Base-by-base conservation (phyloP, 2,888 invertebrate genomes). In the Steinernema carpocapsae region DNA sequence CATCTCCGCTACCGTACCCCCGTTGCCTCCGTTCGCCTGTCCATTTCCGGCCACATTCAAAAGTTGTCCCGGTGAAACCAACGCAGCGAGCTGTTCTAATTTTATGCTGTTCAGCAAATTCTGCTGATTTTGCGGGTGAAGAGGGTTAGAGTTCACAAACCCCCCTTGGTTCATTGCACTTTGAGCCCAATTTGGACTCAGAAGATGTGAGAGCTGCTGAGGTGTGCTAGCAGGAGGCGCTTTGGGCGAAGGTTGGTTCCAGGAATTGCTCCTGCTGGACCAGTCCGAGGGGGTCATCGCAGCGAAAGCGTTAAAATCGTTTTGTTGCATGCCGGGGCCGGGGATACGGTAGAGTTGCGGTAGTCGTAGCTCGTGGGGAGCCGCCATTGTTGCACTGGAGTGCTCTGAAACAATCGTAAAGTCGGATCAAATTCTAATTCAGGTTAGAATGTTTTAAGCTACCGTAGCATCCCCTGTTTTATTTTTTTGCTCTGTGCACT, bases 291-390 rank as follows among this genome's bases (percentile, higher is more conserved):
- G 4, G 48, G 4, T 24, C 2, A 64, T 22, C 7, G 32, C 64
- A 17, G 64, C 32, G 64, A 64, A 64, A 37, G 22, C 6, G 6
- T 22, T 24, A 6, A 64, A 29, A 17, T 64, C 64, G 29, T 22
- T 26, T 64, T 29, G 56, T 22, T 56, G 64, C 37, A 37, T 37
- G 37, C 37, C 10, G 10, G 37, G 17, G 64, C 37, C 3, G 64
- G 64, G 29, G 64, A 64, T 64, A 64, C 64, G 64, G 64, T 64
- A 17, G 64, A 32, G 1, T 26, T 22, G 29, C 64, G 64, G 32
- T 64, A 64, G 64, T 64, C 64, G 64, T 64, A 64, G 64, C 64
- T 64, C 29, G 32, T 7, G 7, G 64, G 64, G 17, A 64, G 64
- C 37, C 32, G 24, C 64, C 64, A 64, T 64, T 26, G 29, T 29